Conservation (phyloP, 2,888 invertebrate genomes). For the Podabrus alpinus region DNA sequence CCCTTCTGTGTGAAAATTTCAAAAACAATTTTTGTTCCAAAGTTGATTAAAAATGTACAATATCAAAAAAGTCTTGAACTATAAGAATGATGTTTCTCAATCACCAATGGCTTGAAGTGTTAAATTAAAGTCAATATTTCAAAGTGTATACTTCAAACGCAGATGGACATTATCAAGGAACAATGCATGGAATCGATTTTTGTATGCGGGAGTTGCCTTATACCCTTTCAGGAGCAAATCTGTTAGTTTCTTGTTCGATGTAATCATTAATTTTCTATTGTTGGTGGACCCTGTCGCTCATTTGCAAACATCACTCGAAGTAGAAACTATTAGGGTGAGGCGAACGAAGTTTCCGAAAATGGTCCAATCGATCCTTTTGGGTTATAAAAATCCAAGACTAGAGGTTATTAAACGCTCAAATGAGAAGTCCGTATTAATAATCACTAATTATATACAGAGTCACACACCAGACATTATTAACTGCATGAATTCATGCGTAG, state of each 20-base stretch:
- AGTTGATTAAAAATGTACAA: no score
- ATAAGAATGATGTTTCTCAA: no score
- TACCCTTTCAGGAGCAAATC: not conserved
- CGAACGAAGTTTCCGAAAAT: no score
- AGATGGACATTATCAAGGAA: not conserved
- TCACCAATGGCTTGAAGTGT: no score
- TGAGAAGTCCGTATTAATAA: not conserved
- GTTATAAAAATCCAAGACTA: not conserved
- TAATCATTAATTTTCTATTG: not conserved
- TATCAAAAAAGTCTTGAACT: no score
- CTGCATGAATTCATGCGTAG: conserved; percentile 17
- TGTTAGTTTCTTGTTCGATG: not conserved
- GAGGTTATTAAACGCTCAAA: not conserved
- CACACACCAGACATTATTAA: conserved; percentile 3
- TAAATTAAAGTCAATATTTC: no score
- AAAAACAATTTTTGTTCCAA: no score
- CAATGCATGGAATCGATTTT: not conserved
- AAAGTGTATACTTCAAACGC: not conserved
- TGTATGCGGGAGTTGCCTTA: not conserved
- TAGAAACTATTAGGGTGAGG: not conserved
- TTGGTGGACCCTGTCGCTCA: not conserved
- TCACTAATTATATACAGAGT: conserved; percentile 3
- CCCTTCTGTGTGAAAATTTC: no score
- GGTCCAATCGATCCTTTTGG: no score
- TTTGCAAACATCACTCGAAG: not conserved